Percentiles rank a stretch among this genome's conserved stretches.
phyloP scores from a whole-genome alignment of 2,113 vertebrate genomes.

The Varanus salvator region DNA sequence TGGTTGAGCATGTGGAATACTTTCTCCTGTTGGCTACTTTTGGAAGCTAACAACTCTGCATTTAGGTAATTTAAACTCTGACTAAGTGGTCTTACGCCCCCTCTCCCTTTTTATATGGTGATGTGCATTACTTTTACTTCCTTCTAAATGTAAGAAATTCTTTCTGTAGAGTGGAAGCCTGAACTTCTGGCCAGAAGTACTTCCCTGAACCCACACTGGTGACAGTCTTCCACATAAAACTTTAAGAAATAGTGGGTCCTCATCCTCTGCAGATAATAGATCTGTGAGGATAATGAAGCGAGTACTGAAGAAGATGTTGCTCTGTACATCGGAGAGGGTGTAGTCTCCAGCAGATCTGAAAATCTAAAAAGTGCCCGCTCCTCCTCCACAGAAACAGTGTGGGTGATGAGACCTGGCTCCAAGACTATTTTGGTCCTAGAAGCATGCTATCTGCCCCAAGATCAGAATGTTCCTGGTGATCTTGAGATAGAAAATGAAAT shows the following conservation, averaged over 20 bases:
- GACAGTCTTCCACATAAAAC: neutral
- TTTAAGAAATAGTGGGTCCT: neutral
- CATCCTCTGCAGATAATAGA: neutral
- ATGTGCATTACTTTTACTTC: neutral
- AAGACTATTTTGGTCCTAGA: too few species aligned
- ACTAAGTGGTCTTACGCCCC: neutral
- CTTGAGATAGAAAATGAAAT: too few species aligned
- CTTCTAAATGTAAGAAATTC: neutral
- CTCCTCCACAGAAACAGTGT: too few species aligned
- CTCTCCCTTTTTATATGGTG: neutral
- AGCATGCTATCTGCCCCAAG: too few species aligned
- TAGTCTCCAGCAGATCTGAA: too few species aligned
- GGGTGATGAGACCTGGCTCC: too few species aligned
- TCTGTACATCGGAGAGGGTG: too few species aligned
- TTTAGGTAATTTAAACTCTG: neutral
- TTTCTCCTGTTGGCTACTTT: constrained; percentile 11
- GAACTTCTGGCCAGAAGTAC: neutral
- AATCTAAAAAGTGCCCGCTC: too few species aligned
- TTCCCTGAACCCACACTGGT: neutral
- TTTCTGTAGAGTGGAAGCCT: neutral
- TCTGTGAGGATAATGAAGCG: too few species aligned
- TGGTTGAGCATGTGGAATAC: neutral
- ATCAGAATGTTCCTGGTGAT: too few species aligned
- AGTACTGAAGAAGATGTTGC: too few species aligned
- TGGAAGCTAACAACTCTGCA: neutral